Conservation (phyloP, 1,140 invertebrate genomes). For the Drosophila serrata region DNA sequence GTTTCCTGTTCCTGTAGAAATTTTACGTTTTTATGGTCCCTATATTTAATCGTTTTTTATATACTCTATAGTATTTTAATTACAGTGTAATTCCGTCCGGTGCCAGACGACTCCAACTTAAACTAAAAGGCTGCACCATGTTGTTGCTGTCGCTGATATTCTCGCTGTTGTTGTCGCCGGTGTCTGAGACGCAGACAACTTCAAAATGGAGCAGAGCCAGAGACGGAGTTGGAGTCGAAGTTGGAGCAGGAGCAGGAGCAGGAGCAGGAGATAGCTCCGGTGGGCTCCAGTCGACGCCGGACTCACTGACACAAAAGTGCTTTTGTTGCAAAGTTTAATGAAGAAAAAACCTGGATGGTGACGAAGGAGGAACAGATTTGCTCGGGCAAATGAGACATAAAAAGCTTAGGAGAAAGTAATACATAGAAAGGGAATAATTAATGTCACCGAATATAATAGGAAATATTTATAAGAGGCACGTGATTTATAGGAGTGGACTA, state of each 20-base stretch:
- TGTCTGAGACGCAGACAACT: slow-evolving; percentile 82
- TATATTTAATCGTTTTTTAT: not conserved
- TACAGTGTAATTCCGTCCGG: slow-evolving; percentile 22
- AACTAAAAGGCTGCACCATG: slow-evolving; percentile 77
- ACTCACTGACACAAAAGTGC: slow-evolving; percentile 82
- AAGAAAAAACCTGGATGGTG: slow-evolving; percentile 40
- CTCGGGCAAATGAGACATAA: slow-evolving; percentile 32
- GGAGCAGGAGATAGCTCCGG: slow-evolving; percentile 62
- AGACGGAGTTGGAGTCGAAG: not conserved
- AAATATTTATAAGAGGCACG: not conserved
- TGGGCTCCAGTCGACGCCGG: slow-evolving; percentile 22
- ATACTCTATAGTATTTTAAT: not conserved
- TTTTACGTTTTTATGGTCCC: too few species aligned
- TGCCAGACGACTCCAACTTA: slow-evolving; percentile 69
- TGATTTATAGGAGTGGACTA: not conserved
- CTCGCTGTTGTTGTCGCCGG: slow-evolving; percentile 59
- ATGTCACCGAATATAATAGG: slow-evolving; percentile 12
- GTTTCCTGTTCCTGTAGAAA: too few species aligned
- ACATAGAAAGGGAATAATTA: slow-evolving; percentile 25
- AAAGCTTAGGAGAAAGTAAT: slow-evolving; percentile 27
- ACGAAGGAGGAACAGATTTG: slow-evolving; percentile 19
- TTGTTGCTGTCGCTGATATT: slow-evolving; percentile 35
- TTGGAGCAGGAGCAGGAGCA: slow-evolving; percentile 47
- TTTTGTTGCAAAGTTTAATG: slow-evolving; percentile 77
- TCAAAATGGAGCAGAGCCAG: slow-evolving; percentile 63